These are phyloP conservation scores for Nipponacmea schrenckii DNA, from an alignment of 2,888 invertebrate species.

Conservation along the genomic window DNA sequence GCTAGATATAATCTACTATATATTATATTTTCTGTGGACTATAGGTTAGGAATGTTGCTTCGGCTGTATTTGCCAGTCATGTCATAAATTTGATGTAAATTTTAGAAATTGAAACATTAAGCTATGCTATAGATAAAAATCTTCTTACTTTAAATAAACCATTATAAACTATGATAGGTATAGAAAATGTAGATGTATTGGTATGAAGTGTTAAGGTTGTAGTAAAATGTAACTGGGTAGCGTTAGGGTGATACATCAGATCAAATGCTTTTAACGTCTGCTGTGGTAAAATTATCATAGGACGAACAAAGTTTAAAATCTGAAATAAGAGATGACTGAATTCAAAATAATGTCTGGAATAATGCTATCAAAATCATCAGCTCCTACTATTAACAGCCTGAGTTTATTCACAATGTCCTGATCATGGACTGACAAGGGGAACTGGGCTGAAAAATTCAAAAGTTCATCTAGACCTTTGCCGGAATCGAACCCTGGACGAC, in stretches of 20 bases:
- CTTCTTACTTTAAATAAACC: conserved; percentile 74
- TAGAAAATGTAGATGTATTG: conserved; percentile 78
- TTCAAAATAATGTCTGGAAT: not conserved
- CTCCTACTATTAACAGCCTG: too few relatives aligned
- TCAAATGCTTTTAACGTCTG: conserved; percentile 74
- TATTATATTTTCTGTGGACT: too few relatives aligned
- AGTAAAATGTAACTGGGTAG: conserved; percentile 73
- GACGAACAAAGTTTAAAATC: conserved; percentile 71
- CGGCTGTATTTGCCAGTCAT: too few relatives aligned
- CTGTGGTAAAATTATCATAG: conserved; percentile 74
- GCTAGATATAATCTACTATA: too few relatives aligned
- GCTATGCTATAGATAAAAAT: not conserved
- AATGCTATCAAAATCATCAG: too few relatives aligned
- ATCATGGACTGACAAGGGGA: too few relatives aligned
- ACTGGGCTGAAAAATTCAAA: too few relatives aligned
- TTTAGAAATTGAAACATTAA: not conserved
- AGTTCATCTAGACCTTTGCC: too few relatives aligned
- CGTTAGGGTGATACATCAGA: conserved; percentile 72
- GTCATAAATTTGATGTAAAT: not conserved
- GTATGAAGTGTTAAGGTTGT: conserved; percentile 77
- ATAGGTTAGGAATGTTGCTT: too few relatives aligned
- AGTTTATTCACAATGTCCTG: too few relatives aligned
- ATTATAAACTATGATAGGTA: conserved; percentile 80
- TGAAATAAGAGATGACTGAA: conserved; percentile 37
- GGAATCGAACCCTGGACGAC: too few relatives aligned